These are phyloP conservation scores for Hetaerina americana DNA, from an alignment of 1,140 invertebrate genomes.

Conservation along the genomic window DNA sequence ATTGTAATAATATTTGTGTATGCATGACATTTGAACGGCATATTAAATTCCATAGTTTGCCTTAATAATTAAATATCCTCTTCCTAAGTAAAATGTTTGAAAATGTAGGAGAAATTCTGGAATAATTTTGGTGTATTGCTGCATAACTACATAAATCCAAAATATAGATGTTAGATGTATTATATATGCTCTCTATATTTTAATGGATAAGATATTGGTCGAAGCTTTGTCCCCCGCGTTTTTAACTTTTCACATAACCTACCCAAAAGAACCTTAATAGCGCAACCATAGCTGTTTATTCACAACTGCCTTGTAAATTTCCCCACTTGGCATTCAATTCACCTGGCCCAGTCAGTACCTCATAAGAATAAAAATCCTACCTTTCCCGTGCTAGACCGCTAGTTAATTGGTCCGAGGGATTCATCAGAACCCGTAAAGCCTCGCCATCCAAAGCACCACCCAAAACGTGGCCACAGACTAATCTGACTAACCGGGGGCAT, in stretches of 20 bases:
- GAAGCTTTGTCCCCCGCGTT: neutral
- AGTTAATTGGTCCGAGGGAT: neutral
- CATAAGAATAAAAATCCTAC: too few species aligned
- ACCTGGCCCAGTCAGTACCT: too few species aligned
- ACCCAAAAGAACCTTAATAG: neutral
- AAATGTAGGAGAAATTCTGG: neutral
- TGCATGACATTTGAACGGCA: neutral
- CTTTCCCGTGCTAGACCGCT: neutral
- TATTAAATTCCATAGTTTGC: neutral
- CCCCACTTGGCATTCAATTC: too few species aligned
- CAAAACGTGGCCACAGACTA: neutral
- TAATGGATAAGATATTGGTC: neutral
- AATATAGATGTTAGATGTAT: neutral
- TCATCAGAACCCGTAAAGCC: too few species aligned
- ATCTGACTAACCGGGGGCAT: slow-evolving; percentile 16
- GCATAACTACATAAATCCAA: neutral
- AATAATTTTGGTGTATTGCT: neutral
- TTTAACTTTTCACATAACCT: neutral
- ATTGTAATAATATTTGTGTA: neutral
- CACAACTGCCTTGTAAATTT: neutral
- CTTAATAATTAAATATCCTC: neutral
- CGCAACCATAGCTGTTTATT: neutral
- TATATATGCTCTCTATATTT: neutral
- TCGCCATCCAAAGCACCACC: neutral
- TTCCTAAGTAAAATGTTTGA: neutral